Evolutionary conservation across 1,140 invertebrate species (phyloP).

Genomic region (Saccostrea echinata): DNA sequence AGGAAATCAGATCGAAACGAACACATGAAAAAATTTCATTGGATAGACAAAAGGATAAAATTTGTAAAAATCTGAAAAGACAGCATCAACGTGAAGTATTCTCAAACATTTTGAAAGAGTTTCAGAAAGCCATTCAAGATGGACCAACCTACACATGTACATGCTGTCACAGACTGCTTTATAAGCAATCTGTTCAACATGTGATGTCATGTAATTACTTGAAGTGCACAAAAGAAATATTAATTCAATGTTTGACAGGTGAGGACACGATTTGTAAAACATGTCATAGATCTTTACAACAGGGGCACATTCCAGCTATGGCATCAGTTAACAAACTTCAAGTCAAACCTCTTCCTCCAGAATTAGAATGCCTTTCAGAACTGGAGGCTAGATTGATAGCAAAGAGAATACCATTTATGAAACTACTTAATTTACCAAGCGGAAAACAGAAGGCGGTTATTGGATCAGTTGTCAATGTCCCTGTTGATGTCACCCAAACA

Average conservation of each 20-base stretch:
- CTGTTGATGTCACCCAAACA: conserved; percentile 35
- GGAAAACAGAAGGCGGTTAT: conserved; percentile 32
- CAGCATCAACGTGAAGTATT: not conserved
- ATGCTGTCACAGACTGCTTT: conserved; percentile 30
- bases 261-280: conserved; percentile 43
- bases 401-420: conserved; percentile 39
- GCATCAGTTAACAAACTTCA: conserved; percentile 21
- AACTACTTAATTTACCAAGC: conserved; percentile 25
- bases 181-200: conserved; percentile 39
- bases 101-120: not conserved
- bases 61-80: conserved; percentile 21
- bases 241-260: conserved; percentile 40
- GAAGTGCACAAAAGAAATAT: conserved; percentile 15
- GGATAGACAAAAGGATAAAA: not conserved
- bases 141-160: conserved; percentile 35
- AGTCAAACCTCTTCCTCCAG: conserved; percentile 28
- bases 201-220: not conserved
- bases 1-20: not conserved
- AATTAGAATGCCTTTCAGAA: conserved; percentile 38
- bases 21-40: not conserved
- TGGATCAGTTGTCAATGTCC: conserved; percentile 41
- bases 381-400: conserved; percentile 35
- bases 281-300: conserved; percentile 9
- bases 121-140: conserved; percentile 32
- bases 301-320: conserved; percentile 35